Evolutionary conservation across 2,888 invertebrate genomes (phyloP).

Genomic region (Operophtera brumata): DNA sequence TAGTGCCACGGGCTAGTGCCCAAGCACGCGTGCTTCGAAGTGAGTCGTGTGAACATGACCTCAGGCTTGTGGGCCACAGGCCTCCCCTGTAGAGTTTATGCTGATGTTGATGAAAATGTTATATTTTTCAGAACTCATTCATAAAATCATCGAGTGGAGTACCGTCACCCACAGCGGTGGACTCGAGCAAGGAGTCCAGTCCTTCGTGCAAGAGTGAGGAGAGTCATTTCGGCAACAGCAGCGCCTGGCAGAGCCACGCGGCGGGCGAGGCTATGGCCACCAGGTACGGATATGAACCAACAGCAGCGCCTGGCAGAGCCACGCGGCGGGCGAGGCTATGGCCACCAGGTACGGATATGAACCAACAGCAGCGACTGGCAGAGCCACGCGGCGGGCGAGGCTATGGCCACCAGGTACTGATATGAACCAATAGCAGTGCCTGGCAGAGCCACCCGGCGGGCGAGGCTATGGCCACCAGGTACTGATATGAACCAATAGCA

Average conservation of each 20-base stretch:
- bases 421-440: background rate
- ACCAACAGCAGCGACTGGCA: constrained; percentile 32
- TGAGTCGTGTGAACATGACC: too few species aligned
- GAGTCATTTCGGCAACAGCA: constrained; percentile 70
- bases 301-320: constrained; percentile 46
- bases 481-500: constrained; percentile 6
- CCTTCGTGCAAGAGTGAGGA: constrained; percentile 78
- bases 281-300: constrained; percentile 47
- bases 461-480: constrained; percentile 78
- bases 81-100: too few species aligned
- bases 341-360: constrained; percentile 62
- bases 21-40: too few species aligned
- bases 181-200: constrained; percentile 76
- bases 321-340: constrained; percentile 79
- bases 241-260: constrained; percentile 73
- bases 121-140: constrained; percentile 65
- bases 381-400: constrained; percentile 76
- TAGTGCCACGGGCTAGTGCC: too few species aligned
- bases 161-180: constrained; percentile 67
- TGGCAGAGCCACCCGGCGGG: constrained; percentile 73
- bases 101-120: too few species aligned
- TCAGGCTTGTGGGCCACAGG: too few species aligned
- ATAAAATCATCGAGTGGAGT: constrained; percentile 68
- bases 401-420: constrained; percentile 73
- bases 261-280: constrained; percentile 79